Evolutionary conservation across 2,797 vertebrate genomes (phyloP), one percentile per base, ranked within the genome.

Genomic region (Anguilla marmorata): DNA sequence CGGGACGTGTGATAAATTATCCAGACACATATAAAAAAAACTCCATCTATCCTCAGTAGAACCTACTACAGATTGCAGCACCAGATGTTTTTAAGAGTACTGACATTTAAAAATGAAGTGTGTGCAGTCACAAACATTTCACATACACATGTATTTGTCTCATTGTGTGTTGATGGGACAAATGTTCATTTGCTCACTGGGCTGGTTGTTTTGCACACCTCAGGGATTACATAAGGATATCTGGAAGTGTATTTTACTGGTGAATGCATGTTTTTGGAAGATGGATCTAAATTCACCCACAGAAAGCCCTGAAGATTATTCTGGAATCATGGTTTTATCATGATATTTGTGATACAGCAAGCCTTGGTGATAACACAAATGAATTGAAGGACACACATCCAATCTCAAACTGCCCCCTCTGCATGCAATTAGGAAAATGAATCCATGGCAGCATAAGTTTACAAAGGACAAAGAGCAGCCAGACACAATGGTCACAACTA

Each of bases 1-100:
- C 76, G 87, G 33, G 63, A 52, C 80, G 90, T 80, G 74, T 85
- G 74, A 91, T 58, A 84, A 88, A 86, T 91, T 86, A 88, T 87
- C 63, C 74, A 72, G 74, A 85, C 24, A 79, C 63, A 33, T 91
- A 1, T 88, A 91, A 90, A 52, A 56, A 56, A 56, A 89, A 85
- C 41, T 60, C 58, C 21, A 27, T 84, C 37, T 74, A 69, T 76
- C 86, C 50, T 52, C 63, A 82, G 48, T 87, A 83, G 85, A 84
- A 86, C 86, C 69, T 54, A 89, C 76, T 19, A 0, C 8, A 84
- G 86, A 91, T 87, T 85, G 87, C 30, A 69, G 27, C 56, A 89
- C 74, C 89, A 91, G 89, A 87, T 86, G 88, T 86, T 69, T 27
- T 45, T 56, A 37, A 79, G 85, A 60, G 87, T 83, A 85, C 21